phyloP scores from a whole-genome alignment of 2,797 vertebrate genomes.

The Anabas testudineus region DNA sequence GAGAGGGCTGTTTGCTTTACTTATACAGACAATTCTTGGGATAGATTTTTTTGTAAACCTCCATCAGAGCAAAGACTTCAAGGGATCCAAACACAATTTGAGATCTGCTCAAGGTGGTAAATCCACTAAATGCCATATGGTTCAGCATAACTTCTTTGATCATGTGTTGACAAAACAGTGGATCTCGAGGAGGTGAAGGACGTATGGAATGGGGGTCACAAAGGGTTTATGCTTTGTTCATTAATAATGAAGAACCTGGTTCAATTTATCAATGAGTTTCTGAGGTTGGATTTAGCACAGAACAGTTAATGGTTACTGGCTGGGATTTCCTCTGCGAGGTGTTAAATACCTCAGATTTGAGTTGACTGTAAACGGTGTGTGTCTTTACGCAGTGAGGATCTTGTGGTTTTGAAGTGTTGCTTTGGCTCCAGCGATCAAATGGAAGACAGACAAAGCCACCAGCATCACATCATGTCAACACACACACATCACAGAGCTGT shows the following conservation, averaged over 20 bases:
- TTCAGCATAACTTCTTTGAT: conserved; percentile 36
- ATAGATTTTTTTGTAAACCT: background rate
- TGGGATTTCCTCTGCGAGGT: background rate
- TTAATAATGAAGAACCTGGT: background rate
- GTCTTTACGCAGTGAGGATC: background rate
- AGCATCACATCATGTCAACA: conserved; percentile 1
- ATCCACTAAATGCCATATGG: conserved; percentile 46
- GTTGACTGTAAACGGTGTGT: background rate
- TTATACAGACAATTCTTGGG: too few relatives aligned
- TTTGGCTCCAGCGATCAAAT: conserved; percentile 10
- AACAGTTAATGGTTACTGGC: background rate
- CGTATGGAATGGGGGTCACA: background rate
- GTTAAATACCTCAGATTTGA: background rate
- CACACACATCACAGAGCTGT: background rate
- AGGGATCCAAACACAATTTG: conserved; percentile 30
- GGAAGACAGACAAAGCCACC: background rate
- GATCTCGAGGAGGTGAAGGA: conserved; percentile 14
- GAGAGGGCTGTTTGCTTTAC: too few relatives aligned
- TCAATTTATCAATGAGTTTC: accelerated
- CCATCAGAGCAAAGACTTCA: conserved; percentile 18
- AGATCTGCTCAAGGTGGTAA: conserved; percentile 44
- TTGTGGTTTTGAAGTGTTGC: conserved; percentile 1
- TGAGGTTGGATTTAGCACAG: background rate
- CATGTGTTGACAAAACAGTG: conserved; percentile 41
- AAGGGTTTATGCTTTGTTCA: background rate